Conservation (phyloP, 2,888 invertebrate species). For the Dynastes tityus region DNA sequence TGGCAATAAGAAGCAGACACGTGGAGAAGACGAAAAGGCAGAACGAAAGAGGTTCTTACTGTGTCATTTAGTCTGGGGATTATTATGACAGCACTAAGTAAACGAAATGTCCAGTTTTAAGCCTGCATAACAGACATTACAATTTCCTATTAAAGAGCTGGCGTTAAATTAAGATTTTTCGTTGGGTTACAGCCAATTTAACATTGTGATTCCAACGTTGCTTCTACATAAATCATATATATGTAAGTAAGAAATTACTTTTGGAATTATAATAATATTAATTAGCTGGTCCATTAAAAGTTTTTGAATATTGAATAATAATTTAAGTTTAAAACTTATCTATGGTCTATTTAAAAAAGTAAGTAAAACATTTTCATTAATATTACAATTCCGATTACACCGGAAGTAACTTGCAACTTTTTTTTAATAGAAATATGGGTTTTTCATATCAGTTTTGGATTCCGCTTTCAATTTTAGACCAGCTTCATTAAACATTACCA, state of each 20-base stretch:
- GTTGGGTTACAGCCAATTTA: neutral
- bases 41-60: constrained; percentile 10
- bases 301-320: too few species aligned
- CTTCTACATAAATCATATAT: neutral
- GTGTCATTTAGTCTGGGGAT: constrained; percentile 7
- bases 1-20: neutral
- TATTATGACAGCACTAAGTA: constrained; percentile 28
- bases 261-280: neutral
- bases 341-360: too few species aligned
- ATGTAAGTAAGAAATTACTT: neutral
- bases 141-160: neutral
- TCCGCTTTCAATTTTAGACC: too few species aligned
- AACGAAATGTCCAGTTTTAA: constrained; percentile 29
- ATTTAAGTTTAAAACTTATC: too few species aligned
- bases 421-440: too few species aligned
- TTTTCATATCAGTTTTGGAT: too few species aligned
- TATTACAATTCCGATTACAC: too few species aligned
- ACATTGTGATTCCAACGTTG: neutral
- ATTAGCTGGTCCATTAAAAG: too few species aligned
- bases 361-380: too few species aligned
- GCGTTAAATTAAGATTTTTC: neutral
- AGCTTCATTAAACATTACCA: too few species aligned
- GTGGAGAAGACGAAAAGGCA: neutral
- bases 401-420: too few species aligned
- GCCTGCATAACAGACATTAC: neutral